Evolutionary conservation across 92 coral and sea anemone species (phyloP).

Genomic region (Scolanthus callimorphus): DNA sequence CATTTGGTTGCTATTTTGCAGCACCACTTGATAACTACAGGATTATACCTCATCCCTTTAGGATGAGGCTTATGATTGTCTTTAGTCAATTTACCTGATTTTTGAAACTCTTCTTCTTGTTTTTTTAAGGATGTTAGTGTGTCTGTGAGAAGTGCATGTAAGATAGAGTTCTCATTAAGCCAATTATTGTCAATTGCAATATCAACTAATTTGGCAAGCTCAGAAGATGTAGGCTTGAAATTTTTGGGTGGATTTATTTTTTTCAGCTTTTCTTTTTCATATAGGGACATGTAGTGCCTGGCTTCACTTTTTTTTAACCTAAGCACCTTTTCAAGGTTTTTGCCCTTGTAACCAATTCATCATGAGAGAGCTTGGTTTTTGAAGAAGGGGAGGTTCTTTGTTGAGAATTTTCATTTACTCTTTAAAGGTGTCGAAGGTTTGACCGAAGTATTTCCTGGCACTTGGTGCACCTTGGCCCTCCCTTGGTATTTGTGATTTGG

Average conservation of each 20-base stretch:
- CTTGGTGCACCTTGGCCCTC: constrained; percentile 1
- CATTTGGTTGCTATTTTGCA: constrained; percentile 39
- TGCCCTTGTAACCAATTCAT: constrained; percentile 22
- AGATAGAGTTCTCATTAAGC: constrained; percentile 22
- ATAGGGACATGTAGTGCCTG: constrained; percentile 1
- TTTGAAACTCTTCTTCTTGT: constrained; percentile 25
- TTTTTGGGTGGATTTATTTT: no score
- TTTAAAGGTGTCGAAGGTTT: neutral
- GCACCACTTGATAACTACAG: constrained; percentile 54
- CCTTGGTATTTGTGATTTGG: neutral
- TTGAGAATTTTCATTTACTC: constrained; percentile 1
- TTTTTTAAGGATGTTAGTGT: constrained; percentile 13
- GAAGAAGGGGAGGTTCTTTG: constrained; percentile 14
- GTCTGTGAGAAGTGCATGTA: constrained; percentile 22
- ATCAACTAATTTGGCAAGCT: constrained; percentile 26
- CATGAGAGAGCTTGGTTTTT: constrained; percentile 12
- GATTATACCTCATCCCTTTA: constrained; percentile 52
- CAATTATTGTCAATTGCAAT: constrained; percentile 22
- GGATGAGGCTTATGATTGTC: constrained; percentile 24
- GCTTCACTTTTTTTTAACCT: constrained; percentile 1
- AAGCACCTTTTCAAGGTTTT: constrained; percentile 10
- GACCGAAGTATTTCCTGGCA: constrained; percentile 15
- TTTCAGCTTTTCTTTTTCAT: constrained; percentile 18
- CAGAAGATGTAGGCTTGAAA: constrained; percentile 18
- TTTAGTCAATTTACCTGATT: constrained; percentile 16